Evolutionary conservation across 2,113 vertebrate species (phyloP).

Genomic region (Nothobranchius furzeri): DNA sequence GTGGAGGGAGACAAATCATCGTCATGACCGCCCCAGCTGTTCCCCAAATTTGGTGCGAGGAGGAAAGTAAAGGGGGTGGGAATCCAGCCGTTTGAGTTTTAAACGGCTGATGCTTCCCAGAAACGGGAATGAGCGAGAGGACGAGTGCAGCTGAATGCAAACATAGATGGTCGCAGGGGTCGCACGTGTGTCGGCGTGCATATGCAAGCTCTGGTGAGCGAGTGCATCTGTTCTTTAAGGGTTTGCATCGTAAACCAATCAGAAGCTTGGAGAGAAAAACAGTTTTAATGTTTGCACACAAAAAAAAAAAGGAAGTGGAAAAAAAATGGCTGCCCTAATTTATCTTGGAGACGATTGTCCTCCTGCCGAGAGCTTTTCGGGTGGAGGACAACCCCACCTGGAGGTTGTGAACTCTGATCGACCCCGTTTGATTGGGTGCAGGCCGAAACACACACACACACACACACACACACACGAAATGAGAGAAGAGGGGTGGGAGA

Average conservation of each 20-base stretch:
- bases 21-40: constrained; percentile 80
- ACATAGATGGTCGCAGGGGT: constrained; percentile 14
- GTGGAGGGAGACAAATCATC: constrained; percentile 80
- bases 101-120: constrained; percentile 77
- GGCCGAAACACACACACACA: constrained; percentile 79
- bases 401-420: constrained; percentile 96
- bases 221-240: constrained; percentile 22
- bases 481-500: constrained; percentile 45
- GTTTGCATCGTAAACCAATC: constrained; percentile 29
- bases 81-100: constrained; percentile 73
- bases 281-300: too few relatives aligned
- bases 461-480: constrained; percentile 58
- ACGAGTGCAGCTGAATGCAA: constrained; percentile 45
- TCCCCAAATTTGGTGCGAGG: constrained; percentile 83
- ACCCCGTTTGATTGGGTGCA: constrained; percentile 92
- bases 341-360: background rate
- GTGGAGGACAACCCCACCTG: constrained; percentile 88
- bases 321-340: background rate
- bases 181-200: constrained; percentile 9
- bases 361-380: constrained; percentile 17
- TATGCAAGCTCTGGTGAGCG: constrained; percentile 31
- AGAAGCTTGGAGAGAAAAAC: too few relatives aligned
- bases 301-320: too few relatives aligned
- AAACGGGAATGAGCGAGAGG: constrained; percentile 67
- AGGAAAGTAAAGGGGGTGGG: constrained; percentile 56